A percentile compares a stretch with the other conserved stretches of the same genome.
Conservation (phyloP, 2,113 vertebrate species). For the Ginglymostoma cirratum region DNA sequence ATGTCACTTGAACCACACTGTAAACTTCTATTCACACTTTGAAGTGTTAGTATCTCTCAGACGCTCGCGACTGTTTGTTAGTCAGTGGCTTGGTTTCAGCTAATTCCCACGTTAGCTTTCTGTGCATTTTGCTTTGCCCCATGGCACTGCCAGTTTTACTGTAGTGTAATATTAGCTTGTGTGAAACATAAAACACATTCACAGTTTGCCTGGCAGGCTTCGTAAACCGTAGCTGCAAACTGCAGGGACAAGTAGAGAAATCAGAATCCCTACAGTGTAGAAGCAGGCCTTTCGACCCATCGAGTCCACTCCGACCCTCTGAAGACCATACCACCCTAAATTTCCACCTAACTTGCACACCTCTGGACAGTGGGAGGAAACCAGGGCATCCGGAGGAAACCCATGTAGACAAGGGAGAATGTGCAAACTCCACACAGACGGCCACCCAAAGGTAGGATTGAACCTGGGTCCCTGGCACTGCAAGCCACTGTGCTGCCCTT, state of each 20-base stretch:
- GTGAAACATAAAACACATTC: not conserved
- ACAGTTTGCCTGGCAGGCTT: not conserved
- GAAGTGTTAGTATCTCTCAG: not conserved
- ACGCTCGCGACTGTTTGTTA: not conserved
- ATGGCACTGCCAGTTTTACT: not conserved
- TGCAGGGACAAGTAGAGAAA: not conserved
- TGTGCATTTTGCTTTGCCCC: not conserved
- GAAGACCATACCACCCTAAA: no score
- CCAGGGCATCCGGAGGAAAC: not conserved
- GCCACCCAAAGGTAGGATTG: no score
- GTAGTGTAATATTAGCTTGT: not conserved
- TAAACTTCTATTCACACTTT: not conserved
- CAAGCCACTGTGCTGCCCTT: no score
- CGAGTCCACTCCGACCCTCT: no score
- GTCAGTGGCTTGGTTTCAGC: not conserved
- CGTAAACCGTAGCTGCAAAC: not conserved
- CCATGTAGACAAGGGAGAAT: no score
- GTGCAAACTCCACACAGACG: no score
- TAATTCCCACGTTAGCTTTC: not conserved
- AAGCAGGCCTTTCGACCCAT: no score
- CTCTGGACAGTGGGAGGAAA: no score
- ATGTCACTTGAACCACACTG: not conserved
- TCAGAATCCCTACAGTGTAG: no score
- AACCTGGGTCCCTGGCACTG: no score
- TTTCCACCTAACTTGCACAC: no score